A percentile compares a stretch with the other conserved stretches of the same genome.
These are phyloP conservation scores for Procambarus clarkii DNA, from an alignment of 1,140 invertebrate species.

Conservation along the genomic window DNA sequence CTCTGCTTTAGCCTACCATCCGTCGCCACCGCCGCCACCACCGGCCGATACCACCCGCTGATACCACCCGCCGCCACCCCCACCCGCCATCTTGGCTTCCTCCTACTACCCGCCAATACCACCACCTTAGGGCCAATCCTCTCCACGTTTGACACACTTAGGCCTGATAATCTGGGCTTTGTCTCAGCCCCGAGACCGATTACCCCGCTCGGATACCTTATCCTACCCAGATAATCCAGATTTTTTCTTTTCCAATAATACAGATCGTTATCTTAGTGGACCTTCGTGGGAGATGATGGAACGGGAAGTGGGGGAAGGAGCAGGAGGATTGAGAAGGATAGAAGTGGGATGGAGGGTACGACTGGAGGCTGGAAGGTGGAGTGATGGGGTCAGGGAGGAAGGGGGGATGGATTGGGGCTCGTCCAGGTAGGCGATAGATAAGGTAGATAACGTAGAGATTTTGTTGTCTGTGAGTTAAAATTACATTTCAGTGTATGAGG, in stretches of 20 bases:
- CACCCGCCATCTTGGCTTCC: background rate
- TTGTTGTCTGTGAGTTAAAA: slow-evolving; percentile 15
- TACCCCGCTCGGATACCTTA: slow-evolving; percentile 16
- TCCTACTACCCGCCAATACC: background rate
- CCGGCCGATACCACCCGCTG: too few species aligned
- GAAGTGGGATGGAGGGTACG: background rate
- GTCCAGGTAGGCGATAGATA: slow-evolving; percentile 4
- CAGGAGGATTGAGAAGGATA: background rate
- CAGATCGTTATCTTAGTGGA: background rate
- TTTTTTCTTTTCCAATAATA: slow-evolving; percentile 53
- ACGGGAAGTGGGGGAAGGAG: background rate
- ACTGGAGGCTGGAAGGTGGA: background rate
- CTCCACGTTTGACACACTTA: slow-evolving; percentile 33
- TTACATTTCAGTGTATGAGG: too few species aligned
- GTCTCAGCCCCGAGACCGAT: slow-evolving; percentile 38
- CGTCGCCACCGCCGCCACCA: too few species aligned
- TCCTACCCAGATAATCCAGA: slow-evolving; percentile 51
- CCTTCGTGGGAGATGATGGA: background rate
- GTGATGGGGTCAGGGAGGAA: background rate
- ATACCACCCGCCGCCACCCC: background rate
- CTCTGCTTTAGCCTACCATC: too few species aligned
- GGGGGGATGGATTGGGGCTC: background rate
- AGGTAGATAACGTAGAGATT: slow-evolving; percentile 21
- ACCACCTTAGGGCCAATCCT: background rate
- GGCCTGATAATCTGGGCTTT: slow-evolving; percentile 38